Evolutionary conservation across 2,888 invertebrate species (phyloP).

Genomic region (Boloria selene): DNA sequence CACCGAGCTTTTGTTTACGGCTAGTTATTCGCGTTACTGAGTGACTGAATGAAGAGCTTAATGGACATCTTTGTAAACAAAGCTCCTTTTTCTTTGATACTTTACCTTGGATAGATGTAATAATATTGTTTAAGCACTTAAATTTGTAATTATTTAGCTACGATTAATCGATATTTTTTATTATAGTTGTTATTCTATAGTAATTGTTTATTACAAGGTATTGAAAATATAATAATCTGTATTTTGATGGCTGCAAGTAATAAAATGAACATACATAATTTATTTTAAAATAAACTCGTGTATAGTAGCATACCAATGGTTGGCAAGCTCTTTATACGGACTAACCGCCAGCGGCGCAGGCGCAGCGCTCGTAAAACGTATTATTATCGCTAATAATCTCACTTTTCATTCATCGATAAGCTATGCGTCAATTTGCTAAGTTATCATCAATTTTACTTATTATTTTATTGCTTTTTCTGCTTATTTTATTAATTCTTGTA

Average conservation of each 20-base stretch:
- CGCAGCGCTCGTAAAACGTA: slow-evolving; percentile 69
- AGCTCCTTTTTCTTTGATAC: background rate
- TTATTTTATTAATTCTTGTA: background rate
- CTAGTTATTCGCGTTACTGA: slow-evolving; percentile 25
- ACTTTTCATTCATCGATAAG: slow-evolving; percentile 35
- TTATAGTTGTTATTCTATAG: no score
- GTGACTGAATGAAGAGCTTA: slow-evolving; percentile 30
- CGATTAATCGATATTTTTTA: no score
- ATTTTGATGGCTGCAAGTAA: no score
- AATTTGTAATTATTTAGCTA: no score
- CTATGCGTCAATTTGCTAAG: slow-evolving; percentile 30
- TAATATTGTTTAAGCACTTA: slow-evolving; percentile 15
- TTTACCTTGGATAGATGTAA: background rate
- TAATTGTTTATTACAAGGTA: no score
- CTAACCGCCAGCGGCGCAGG: slow-evolving; percentile 68
- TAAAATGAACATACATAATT: no score
- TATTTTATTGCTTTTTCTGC: slow-evolving; percentile 18
- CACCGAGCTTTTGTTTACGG: slow-evolving; percentile 31
- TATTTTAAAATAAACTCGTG: no score
- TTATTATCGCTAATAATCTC: slow-evolving; percentile 64
- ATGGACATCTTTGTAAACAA: slow-evolving; percentile 30
- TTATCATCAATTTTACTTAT: slow-evolving; percentile 24
- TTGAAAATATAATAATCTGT: no score
- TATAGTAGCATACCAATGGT: slow-evolving; percentile 50
- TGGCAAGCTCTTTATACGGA: slow-evolving; percentile 47